Base-by-base conservation (phyloP, 2,797 vertebrate species). In the Pseudopleuronectes americanus region DNA sequence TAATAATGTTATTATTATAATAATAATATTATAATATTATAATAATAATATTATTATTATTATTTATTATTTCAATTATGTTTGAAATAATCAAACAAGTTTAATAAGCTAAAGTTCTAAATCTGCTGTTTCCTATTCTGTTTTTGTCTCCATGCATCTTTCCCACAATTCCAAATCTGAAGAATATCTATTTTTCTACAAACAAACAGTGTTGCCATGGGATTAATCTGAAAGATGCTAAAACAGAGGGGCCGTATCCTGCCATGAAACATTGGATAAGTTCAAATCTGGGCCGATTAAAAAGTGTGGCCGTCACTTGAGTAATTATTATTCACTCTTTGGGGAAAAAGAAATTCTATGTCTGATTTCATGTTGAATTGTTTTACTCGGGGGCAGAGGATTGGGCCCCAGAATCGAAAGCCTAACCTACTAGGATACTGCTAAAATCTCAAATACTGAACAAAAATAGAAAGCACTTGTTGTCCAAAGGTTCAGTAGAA, bases 241-340 rank as follows among this genome's bases (percentile, higher is more conserved):
- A 19, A 47, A 57, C 43, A 4, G 49, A 4, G 49, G n/a, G 24
- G 2, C 1, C 7, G 6, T 6, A 7, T 48, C 6, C 6, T 28
- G 57, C 21, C 56, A 41, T 61, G 24, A 52, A 56, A 22, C 33
- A 21, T 52, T 28, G 16, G n/a, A 31, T 14, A 24, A 43, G 22
- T 23, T 12, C 8, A 74, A 62, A 67, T 26, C 49, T 54, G 19
- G 7, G 10, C 62, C 36, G 22, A 2, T 24, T 24, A 5, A 21
- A 59, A 36, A 65, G 14, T n/a, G 16, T 47, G 17, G 45, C 6
- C 45, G 19, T 70, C 28, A 16, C 4, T 9, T 38, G 17, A 48
- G 17, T 62, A 24, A 41, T 48, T 17, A 43, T 43, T 43, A 43
- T 17, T 43, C 10, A 59, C 48, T 74, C 1, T 58, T 48, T 51